phyloP scores from a whole-genome alignment of 2,113 vertebrate species.

The Zapus hudsonius region DNA sequence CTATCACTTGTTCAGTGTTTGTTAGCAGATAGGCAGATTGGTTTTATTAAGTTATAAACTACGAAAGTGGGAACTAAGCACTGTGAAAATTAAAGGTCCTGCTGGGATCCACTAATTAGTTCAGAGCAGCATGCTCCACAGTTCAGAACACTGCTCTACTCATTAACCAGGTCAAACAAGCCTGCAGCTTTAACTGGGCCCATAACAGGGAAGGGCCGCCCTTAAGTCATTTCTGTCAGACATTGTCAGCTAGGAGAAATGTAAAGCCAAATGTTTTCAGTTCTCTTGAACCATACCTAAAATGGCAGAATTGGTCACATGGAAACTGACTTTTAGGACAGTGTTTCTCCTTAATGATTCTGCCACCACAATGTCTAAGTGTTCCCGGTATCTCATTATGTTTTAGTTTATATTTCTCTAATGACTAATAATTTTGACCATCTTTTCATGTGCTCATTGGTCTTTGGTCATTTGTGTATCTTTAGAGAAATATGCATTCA shows the following conservation, averaged over 20 bases:
- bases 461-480: background rate
- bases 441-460: background rate
- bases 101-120: background rate
- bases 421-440: background rate
- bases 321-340: background rate
- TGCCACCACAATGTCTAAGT: background rate
- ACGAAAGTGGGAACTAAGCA: background rate
- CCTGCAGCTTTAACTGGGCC: background rate
- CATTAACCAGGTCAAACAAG: background rate
- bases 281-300: background rate
- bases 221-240: background rate
- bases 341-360: background rate
- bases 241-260: too few species aligned
- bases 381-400: background rate
- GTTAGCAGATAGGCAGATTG: background rate
- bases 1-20: background rate
- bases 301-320: background rate
- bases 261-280: background rate
- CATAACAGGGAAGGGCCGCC: background rate
- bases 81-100: background rate
- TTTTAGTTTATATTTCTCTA: background rate
- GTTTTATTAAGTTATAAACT: background rate
- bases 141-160: background rate
- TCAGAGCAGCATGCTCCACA: background rate
- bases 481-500: background rate